Base-by-base conservation (phyloP, 53 echinoderm and acorn worm species). In the Stichopus horrens region DNA sequence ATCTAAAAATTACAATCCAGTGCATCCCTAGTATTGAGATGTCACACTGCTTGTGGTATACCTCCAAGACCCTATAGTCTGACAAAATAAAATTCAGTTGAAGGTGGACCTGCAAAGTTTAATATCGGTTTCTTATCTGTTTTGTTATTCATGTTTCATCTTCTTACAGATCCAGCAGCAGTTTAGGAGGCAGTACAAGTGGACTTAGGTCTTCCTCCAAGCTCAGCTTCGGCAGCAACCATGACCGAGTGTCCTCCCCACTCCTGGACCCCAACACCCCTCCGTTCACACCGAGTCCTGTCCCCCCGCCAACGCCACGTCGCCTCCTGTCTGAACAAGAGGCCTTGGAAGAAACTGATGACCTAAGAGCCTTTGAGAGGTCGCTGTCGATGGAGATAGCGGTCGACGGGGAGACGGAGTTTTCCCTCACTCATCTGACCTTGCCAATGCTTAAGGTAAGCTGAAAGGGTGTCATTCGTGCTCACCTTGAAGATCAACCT, bases 341-440 rank as follows among this genome's bases (percentile, higher is more conserved):
- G 83, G 97, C 97, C 63, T 83, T 97, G 54, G 92, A 93, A 74
- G 96, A 96, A 89, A 95, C 97, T 0, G 97, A 97, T 11, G 93
- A 95, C 76, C 75, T 97, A 67, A 86, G 92, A 23, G 95, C 91
- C 65, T 97, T 97, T 95, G 97, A 97, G 92, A 90, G 95, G 89
- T 83, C 92, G 9, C 88, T 95, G 23, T 95, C 97, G 4, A 79
- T 94, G 73, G 97, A 97, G 88, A 83, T 93, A 76, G 93, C 95
- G 4, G 87, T 92, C 58, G 91, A 94, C 74, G 88, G 90, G 2
- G 91, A 91, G 7, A 90, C 86, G 54, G 97, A 97, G 73, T 94
- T 97, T 88, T 94, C 97, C 0, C 88, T 97, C 5, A 97, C 97
- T 6, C 97, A 95, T 74, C 87, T 97, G 52, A 97, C 97, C 9